Evolutionary conservation across 2,113 vertebrate genomes (phyloP).

Genomic region (Strix aluco): DNA sequence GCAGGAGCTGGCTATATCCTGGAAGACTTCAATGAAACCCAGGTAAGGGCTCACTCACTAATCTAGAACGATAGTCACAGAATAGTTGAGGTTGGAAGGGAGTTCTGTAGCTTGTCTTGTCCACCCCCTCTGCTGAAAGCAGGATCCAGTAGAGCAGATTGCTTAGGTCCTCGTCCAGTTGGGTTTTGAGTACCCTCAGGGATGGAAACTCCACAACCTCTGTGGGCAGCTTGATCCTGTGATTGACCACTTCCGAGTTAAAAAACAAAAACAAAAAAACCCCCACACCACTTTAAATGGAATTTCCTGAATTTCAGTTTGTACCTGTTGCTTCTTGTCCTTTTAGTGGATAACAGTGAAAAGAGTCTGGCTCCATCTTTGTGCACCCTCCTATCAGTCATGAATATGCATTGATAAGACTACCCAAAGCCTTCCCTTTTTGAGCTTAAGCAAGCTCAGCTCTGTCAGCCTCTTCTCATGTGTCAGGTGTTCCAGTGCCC

Average conservation of each 20-base stretch:
- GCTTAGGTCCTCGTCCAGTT: neutral
- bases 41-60: slow-evolving; percentile 73
- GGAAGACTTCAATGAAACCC: slow-evolving; percentile 93
- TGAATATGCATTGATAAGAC: neutral
- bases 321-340: neutral
- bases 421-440: neutral
- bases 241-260: neutral
- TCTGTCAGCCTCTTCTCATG: neutral
- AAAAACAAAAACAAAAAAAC: neutral
- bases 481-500: neutral
- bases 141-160: neutral
- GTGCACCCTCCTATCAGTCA: neutral
- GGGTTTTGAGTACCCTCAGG: neutral
- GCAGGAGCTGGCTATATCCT: slow-evolving; percentile 93
- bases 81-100: neutral
- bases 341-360: neutral
- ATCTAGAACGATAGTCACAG: neutral
- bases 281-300: no score
- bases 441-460: neutral
- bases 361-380: neutral
- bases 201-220: neutral
- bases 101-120: neutral
- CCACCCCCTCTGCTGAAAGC: neutral
- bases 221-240: neutral
- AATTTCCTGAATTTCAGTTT: neutral